Percentiles rank a stretch among this genome's conserved stretches.
Evolutionary conservation across 2,888 invertebrate genomes (phyloP).

Genomic region (Rhingia campestris): DNA sequence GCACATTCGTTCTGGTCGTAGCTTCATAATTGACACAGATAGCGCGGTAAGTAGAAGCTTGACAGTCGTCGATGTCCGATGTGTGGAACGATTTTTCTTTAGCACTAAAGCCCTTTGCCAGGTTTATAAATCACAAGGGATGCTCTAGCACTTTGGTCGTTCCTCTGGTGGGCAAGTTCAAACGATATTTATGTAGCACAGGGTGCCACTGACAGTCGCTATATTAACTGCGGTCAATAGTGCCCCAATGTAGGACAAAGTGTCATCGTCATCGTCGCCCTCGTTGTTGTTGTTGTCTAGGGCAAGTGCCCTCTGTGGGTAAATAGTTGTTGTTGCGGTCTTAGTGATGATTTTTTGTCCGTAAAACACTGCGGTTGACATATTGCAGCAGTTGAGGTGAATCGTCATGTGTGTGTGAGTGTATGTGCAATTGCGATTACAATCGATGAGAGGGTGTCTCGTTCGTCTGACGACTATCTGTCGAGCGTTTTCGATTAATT

Average conservation of each 20-base stretch:
- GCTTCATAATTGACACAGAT: constrained; percentile 57
- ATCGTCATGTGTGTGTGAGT: not conserved
- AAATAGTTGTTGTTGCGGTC: constrained; percentile 57
- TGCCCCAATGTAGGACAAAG: constrained; percentile 33
- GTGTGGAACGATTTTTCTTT: constrained; percentile 7
- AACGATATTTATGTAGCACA: constrained; percentile 8
- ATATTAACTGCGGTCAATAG: constrained; percentile 58
- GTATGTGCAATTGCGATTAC: not conserved
- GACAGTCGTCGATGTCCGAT: constrained; percentile 10
- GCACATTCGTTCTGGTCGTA: constrained; percentile 24
- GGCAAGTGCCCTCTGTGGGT: constrained; percentile 4
- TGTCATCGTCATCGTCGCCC: not conserved
- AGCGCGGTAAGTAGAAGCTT: constrained; percentile 44
- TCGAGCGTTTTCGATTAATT: constrained; percentile 65
- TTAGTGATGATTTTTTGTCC: constrained; percentile 46
- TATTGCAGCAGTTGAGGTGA: constrained; percentile 53
- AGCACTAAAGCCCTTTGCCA: not conserved
- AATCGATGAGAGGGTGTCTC: constrained; percentile 13
- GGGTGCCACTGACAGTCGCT: constrained; percentile 44
- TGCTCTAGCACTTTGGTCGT: not conserved
- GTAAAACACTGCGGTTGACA: constrained; percentile 58
- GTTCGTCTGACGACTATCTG: not conserved
- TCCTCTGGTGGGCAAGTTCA: constrained; percentile 13
- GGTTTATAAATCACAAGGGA: constrained; percentile 50
- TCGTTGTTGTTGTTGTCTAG: not conserved